Evolutionary conservation across 1,140 invertebrate genomes (phyloP).

Genomic region (Vanessa atalanta): DNA sequence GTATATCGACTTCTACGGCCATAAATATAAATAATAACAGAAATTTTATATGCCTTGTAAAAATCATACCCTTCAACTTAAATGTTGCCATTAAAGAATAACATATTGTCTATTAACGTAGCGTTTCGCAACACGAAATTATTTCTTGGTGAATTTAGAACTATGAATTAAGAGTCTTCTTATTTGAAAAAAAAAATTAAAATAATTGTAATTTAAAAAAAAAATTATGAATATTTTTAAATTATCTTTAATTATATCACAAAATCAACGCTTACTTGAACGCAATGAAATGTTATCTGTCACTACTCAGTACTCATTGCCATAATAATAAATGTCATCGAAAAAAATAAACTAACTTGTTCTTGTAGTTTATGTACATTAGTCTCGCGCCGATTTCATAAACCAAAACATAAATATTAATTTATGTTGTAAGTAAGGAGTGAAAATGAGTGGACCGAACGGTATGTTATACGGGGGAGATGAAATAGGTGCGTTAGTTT

Average conservation of each 20-base stretch:
- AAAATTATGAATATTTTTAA: too few relatives aligned
- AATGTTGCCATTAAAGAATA: too few relatives aligned
- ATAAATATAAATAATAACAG: too few relatives aligned
- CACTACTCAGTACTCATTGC: background rate
- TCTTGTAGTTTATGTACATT: background rate
- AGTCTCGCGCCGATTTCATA: constrained; percentile 11
- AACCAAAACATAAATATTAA: constrained; percentile 4
- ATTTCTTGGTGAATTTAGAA: too few relatives aligned
- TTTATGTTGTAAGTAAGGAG: background rate
- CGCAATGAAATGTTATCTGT: background rate
- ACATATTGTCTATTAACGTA: too few relatives aligned
- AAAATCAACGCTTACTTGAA: background rate
- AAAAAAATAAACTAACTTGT: background rate
- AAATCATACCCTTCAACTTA: too few relatives aligned
- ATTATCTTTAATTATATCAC: too few relatives aligned
- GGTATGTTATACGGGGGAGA: constrained; percentile 94
- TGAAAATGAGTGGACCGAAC: constrained; percentile 71
- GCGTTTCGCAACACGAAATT: too few relatives aligned
- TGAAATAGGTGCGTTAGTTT: constrained; percentile 98
- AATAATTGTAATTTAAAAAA: background rate
- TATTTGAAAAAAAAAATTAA: too few relatives aligned
- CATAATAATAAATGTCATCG: constrained; percentile 1
- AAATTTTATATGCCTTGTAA: too few relatives aligned
- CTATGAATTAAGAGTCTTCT: too few relatives aligned
- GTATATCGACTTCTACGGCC: too few relatives aligned